Evolutionary conservation across 2,888 invertebrate species (phyloP).

Genomic region (Saturnia pavonia): DNA sequence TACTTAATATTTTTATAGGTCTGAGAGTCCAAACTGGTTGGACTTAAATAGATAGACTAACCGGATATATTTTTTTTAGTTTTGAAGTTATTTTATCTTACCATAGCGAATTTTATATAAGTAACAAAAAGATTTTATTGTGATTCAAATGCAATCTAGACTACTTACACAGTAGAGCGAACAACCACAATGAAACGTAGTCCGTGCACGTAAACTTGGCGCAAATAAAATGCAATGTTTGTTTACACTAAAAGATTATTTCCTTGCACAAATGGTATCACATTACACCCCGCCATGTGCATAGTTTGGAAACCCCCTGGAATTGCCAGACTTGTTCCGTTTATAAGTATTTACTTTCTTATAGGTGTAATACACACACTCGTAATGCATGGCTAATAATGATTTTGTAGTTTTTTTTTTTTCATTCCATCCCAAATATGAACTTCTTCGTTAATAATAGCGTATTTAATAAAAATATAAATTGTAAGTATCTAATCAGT

Average conservation of each 20-base stretch:
- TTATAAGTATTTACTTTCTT: constrained; percentile 54
- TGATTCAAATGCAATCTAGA: constrained; percentile 7
- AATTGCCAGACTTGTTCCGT: constrained; percentile 60
- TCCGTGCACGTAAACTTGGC: constrained; percentile 55
- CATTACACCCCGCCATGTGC: constrained; percentile 51
- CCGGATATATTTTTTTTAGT: too few relatives aligned
- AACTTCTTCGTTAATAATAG: neutral
- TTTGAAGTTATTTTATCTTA: too few relatives aligned
- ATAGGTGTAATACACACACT: constrained; percentile 43
- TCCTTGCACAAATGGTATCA: constrained; percentile 65
- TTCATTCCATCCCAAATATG: neutral
- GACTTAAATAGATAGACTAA: too few relatives aligned
- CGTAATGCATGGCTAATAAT: constrained; percentile 26
- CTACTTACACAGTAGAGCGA: constrained; percentile 32
- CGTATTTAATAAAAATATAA: neutral
- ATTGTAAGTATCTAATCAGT: too few relatives aligned
- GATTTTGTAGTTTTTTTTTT: neutral
- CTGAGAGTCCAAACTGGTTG: too few relatives aligned
- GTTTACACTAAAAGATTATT: constrained; percentile 73
- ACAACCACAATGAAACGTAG: constrained; percentile 39
- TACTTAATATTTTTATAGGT: too few relatives aligned
- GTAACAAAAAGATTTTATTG: too few relatives aligned
- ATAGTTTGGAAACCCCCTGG: constrained; percentile 55
- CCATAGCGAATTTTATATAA: too few relatives aligned
- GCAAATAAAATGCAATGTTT: constrained; percentile 67